Percentiles rank a stretch among this genome's conserved stretches.
Conservation (phyloP, 53 echinoderm and acorn worm genomes). For the Hippasteria phrygiana region DNA sequence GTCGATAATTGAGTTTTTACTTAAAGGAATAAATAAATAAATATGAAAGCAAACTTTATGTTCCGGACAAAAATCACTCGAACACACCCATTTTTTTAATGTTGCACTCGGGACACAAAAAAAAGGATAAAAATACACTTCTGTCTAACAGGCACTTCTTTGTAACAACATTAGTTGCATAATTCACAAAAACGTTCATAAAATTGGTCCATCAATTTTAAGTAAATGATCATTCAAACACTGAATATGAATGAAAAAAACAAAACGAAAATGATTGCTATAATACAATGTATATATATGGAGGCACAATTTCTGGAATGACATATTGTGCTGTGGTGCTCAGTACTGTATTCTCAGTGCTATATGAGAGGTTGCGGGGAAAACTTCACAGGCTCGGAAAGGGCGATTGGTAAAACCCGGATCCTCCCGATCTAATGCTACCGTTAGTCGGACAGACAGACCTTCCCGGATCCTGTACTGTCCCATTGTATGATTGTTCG, state of each 20-base stretch:
- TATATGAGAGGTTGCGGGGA: no score
- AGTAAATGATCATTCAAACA: background rate
- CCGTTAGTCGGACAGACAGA: no score
- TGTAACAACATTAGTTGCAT: background rate
- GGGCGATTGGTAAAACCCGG: no score
- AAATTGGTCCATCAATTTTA: constrained; percentile 22
- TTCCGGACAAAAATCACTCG: background rate
- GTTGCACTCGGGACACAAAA: background rate
- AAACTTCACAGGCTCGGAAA: no score
- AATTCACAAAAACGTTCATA: background rate
- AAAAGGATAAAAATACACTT: no score
- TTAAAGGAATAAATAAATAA: constrained; percentile 12
- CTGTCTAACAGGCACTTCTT: background rate
- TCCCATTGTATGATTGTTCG: no score
- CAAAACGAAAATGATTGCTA: background rate
- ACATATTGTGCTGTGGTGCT: no score
- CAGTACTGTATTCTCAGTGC: no score
- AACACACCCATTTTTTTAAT: background rate
- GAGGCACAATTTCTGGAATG: no score
- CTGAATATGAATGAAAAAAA: background rate
- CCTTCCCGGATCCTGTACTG: no score
- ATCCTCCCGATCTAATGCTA: no score
- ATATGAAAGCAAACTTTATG: background rate
- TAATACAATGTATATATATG: no score
- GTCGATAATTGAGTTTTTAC: background rate